Evolutionary conservation across 2,888 invertebrate species (phyloP).

Genomic region (Sinhomidia bicolor): DNA sequence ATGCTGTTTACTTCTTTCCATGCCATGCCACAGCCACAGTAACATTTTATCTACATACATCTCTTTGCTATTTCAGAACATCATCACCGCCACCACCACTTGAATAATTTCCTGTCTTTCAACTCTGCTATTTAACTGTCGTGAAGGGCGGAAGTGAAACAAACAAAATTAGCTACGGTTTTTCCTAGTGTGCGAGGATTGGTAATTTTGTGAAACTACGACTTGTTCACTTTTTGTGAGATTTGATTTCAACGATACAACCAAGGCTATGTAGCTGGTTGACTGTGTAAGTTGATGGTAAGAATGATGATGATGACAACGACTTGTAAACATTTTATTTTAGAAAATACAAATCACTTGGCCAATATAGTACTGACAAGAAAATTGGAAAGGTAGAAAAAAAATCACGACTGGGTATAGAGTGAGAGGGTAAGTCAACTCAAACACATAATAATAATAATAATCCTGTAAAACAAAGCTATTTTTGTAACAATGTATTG

Average conservation of each 20-base stretch:
- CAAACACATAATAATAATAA: neutral
- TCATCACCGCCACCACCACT: constrained; percentile 40
- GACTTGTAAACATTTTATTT: constrained; percentile 5
- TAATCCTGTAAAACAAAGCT: neutral
- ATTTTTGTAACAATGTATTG: neutral
- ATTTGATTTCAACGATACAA: constrained; percentile 40
- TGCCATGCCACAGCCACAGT: constrained; percentile 17
- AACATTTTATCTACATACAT: neutral
- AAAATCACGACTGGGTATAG: neutral
- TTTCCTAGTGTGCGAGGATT: constrained; percentile 33
- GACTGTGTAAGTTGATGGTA: neutral
- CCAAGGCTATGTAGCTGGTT: neutral
- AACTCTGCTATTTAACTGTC: constrained; percentile 50
- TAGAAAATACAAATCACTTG: neutral
- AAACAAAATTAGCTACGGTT: constrained; percentile 74
- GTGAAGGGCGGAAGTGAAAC: constrained; percentile 74
- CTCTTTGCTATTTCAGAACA: constrained; percentile 10
- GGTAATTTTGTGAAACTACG: neutral
- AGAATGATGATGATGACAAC: neutral
- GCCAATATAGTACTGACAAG: constrained; percentile 3
- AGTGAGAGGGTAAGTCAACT: neutral
- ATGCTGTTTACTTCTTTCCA: neutral
- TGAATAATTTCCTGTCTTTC: constrained; percentile 73
- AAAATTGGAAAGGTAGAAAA: constrained; percentile 39
- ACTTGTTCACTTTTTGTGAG: constrained; percentile 21